Conservation (phyloP, 2,797 vertebrate species). For the Sphaeramia orbicularis region DNA sequence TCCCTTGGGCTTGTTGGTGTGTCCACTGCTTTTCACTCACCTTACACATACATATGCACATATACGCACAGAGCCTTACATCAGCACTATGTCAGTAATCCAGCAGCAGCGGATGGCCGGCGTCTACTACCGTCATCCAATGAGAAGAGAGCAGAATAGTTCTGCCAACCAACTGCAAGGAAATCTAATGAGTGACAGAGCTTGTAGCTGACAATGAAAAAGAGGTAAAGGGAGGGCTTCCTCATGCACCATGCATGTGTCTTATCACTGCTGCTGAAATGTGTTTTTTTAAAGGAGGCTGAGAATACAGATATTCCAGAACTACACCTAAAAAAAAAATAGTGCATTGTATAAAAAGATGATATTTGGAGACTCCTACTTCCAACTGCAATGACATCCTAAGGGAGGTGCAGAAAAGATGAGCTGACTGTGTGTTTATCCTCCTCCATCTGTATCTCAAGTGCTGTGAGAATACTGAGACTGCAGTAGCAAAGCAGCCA, state of each 20-base stretch:
- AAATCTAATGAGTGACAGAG: constrained; percentile 13
- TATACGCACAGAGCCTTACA: constrained; percentile 1
- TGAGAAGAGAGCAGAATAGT: constrained; percentile 15
- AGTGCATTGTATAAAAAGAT: neutral
- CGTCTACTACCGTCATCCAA: constrained; percentile 50
- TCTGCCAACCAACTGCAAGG: constrained; percentile 39
- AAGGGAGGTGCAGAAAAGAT: constrained; percentile 2
- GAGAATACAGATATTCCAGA: constrained; percentile 1
- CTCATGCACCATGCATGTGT: constrained; percentile 12
- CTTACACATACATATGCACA: constrained; percentile 6
- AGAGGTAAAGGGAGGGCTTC: constrained; percentile 13
- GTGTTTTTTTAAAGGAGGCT: constrained; percentile 7
- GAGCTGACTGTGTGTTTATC: constrained; percentile 49
- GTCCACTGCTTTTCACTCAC: constrained; percentile 23
- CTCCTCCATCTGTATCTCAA: constrained; percentile 54
- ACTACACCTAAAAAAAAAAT: neutral
- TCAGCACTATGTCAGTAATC: constrained; percentile 24
- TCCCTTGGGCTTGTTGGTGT: constrained; percentile 1
- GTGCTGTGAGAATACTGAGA: constrained; percentile 66
- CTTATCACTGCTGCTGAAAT: constrained; percentile 21
- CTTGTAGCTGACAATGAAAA: constrained; percentile 22
- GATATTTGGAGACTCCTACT: neutral
- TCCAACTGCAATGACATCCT: neutral
- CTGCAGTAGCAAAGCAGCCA: constrained; percentile 76
- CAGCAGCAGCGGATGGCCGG: constrained; percentile 48